These are phyloP conservation scores for Dasyornis broadbenti DNA, from an alignment of 2,113 vertebrate species.

Conservation along the genomic window DNA sequence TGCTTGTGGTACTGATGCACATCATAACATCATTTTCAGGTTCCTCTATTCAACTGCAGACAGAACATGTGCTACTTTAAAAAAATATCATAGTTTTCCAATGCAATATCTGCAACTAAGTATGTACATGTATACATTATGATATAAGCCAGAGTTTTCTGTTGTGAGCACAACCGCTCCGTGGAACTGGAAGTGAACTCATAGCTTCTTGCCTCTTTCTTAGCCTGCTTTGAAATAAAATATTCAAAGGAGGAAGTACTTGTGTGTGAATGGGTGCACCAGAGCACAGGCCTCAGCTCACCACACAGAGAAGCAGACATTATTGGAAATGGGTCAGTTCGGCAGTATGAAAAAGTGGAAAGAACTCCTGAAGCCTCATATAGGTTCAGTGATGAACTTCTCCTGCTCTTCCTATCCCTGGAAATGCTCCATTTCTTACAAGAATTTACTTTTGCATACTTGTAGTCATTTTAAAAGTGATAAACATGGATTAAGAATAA, in stretches of 20 bases:
- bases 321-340: neutral
- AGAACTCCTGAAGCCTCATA: neutral
- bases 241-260: neutral
- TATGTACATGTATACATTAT: neutral
- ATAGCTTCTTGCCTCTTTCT: neutral
- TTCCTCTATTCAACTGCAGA: neutral
- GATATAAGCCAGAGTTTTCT: neutral
- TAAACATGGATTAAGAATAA: neutral
- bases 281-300: neutral
- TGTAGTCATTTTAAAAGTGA: neutral
- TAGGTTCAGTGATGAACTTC: neutral
- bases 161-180: neutral
- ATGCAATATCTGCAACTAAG: neutral
- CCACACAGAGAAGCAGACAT: neutral
- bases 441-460: neutral
- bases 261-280: neutral
- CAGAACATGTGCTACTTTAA: neutral
- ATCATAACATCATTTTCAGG: neutral
- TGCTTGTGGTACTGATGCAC: neutral
- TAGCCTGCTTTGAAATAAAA: neutral
- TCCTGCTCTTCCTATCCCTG: neutral
- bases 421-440: neutral
- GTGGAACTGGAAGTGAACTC: neutral
- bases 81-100: neutral
- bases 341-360: neutral